Percentiles rank a stretch among this genome's conserved stretches.
These are phyloP conservation scores for Simalia tracyae DNA, from an alignment of 2,797 vertebrate species.

Conservation along the genomic window DNA sequence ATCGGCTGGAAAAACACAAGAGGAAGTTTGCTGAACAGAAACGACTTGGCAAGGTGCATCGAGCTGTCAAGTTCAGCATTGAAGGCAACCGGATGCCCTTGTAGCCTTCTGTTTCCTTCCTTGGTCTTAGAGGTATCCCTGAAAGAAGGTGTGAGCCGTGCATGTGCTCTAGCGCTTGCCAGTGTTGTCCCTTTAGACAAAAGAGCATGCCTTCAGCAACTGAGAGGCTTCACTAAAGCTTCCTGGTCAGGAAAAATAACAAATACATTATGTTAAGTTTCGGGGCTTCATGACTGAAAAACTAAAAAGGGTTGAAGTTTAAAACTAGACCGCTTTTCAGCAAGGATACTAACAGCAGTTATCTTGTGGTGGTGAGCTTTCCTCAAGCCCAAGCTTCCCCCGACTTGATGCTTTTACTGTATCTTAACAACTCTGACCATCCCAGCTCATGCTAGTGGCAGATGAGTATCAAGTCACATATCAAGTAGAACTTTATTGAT, in stretches of 20 bases:
- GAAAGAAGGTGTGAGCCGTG: slow-evolving; percentile 76
- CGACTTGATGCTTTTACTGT: not conserved
- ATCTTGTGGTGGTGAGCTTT: not conserved
- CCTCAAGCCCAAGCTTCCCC: not conserved
- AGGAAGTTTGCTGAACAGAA: slow-evolving; percentile 89
- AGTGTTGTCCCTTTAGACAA: slow-evolving; percentile 57
- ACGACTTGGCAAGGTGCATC: slow-evolving; percentile 82
- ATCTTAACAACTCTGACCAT: not conserved
- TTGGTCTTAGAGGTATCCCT: slow-evolving; percentile 72
- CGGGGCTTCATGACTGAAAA: not conserved
- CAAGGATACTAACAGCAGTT: not conserved
- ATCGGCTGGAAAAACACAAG: slow-evolving; percentile 95
- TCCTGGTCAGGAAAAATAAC: slow-evolving; percentile 28
- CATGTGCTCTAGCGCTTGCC: slow-evolving; percentile 66
- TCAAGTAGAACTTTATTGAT: not conserved
- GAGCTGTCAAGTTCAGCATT: slow-evolving; percentile 94
- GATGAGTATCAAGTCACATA: not conserved
- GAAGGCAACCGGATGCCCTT: slow-evolving; percentile 95
- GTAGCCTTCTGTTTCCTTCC: slow-evolving; percentile 74
- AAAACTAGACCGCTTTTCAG: not conserved
- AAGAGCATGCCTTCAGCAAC: slow-evolving; percentile 49
- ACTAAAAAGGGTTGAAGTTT: not conserved
- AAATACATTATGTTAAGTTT: not conserved
- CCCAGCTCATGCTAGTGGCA: not conserved
- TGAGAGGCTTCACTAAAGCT: slow-evolving; percentile 36